phyloP scores from a whole-genome alignment of 2,797 vertebrate species.

The Coreius guichenoti region DNA sequence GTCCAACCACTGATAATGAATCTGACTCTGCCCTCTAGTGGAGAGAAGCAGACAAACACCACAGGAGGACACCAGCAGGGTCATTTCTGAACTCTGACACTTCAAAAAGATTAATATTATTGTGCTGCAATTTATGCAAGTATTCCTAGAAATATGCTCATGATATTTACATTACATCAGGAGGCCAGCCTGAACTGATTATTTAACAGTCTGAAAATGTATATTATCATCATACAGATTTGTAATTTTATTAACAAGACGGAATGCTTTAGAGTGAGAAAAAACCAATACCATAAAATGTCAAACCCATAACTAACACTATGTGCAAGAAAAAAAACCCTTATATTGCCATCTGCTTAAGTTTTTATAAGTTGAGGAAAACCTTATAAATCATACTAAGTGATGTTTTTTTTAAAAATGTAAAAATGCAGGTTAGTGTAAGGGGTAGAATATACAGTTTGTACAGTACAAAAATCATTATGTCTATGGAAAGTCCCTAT shows the following conservation, averaged over 20 bases:
- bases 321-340: neutral
- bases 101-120: neutral
- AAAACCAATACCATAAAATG: neutral
- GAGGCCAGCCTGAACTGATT: neutral
- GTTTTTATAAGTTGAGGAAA: too few species aligned
- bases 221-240: neutral
- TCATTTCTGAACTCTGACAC: neutral
- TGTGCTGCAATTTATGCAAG: neutral
- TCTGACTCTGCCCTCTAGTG: constrained; percentile 61
- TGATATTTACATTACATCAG: neutral
- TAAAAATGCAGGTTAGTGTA: too few species aligned
- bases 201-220: neutral
- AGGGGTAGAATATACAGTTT: too few species aligned
- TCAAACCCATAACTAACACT: neutral
- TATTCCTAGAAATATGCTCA: neutral
- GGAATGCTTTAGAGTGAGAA: neutral
- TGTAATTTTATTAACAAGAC: neutral
- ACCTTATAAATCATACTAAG: too few species aligned
- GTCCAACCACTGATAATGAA: neutral
- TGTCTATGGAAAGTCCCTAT: too few species aligned
- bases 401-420: too few species aligned
- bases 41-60: neutral
- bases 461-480: too few species aligned
- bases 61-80: neutral
- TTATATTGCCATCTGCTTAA: too few species aligned